Conservation (phyloP, 2,888 invertebrate genomes). For the Pseudococcus viburni region DNA sequence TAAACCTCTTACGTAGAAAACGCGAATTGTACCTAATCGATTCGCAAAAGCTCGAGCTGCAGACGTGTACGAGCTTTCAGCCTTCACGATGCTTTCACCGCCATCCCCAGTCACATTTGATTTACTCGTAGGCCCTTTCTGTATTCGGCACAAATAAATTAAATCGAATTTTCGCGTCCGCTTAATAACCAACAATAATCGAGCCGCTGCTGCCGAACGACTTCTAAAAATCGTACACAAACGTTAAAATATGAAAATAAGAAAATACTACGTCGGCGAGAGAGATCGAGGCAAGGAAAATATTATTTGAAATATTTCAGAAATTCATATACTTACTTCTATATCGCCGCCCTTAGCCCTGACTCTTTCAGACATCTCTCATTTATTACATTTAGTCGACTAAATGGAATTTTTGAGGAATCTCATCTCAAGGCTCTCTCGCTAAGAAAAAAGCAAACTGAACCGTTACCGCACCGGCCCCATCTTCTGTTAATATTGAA, state of each 20-base stretch:
- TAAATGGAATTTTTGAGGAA: conserved; percentile 62
- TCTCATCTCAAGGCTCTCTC: conserved; percentile 25
- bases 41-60: background rate
- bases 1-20: conserved; percentile 32
- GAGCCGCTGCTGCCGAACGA: background rate
- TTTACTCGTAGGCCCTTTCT: background rate
- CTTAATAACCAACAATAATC: conserved; percentile 20
- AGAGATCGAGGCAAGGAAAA: background rate
- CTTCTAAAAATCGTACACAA: conserved; percentile 42
- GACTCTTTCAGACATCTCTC: conserved; percentile 14
- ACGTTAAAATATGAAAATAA: conserved; percentile 55
- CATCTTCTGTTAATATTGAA: conserved; percentile 22
- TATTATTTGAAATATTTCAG: conserved; percentile 52
- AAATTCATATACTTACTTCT: conserved; percentile 56
- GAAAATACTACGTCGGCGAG: background rate
- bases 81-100: background rate
- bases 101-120: background rate
- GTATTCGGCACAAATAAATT: background rate
- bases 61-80: background rate
- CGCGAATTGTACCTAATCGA: background rate
- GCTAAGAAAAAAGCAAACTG: conserved; percentile 30
- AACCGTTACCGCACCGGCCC: background rate
- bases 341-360: background rate
- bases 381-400: conserved; percentile 58
- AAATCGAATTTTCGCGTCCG: conserved; percentile 31